These are phyloP conservation scores for Anastrepha obliqua DNA, from an alignment of 1,140 invertebrate genomes.

Conservation along the genomic window DNA sequence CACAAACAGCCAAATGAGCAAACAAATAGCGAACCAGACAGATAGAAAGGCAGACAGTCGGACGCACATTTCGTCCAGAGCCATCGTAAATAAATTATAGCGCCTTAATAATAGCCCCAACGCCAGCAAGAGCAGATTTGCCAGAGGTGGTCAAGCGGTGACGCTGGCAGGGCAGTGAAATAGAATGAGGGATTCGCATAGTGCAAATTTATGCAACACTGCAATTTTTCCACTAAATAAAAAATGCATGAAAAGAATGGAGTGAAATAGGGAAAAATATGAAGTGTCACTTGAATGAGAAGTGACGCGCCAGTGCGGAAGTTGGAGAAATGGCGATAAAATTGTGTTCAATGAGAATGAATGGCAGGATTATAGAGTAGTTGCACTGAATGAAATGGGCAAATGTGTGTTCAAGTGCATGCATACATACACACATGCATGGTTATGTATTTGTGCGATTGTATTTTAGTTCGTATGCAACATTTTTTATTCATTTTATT, in stretches of 20 bases:
- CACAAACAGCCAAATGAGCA: constrained; percentile 13
- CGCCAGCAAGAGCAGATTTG: background rate
- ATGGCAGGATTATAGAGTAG: constrained; percentile 41
- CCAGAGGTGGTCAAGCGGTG: background rate
- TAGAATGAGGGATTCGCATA: background rate
- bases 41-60: constrained; percentile 40
- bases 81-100: constrained; percentile 42
- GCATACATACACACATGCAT: background rate
- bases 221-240: constrained; percentile 43
- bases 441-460: background rate
- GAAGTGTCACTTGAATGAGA: constrained; percentile 10
- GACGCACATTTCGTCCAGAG: constrained; percentile 18
- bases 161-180: background rate
- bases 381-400: background rate
- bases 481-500: no score
- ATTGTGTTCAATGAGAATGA: constrained; percentile 7
- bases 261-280: background rate
- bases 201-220: constrained; percentile 46
- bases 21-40: constrained; percentile 38
- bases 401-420: no score
- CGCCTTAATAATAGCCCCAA: constrained; percentile 13
- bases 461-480: background rate
- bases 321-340: constrained; percentile 13
- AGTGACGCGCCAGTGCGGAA: constrained; percentile 43
- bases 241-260: constrained; percentile 22